Evolutionary conservation across 2,113 vertebrate genomes (phyloP).

Genomic region (Lathamus discolor): DNA sequence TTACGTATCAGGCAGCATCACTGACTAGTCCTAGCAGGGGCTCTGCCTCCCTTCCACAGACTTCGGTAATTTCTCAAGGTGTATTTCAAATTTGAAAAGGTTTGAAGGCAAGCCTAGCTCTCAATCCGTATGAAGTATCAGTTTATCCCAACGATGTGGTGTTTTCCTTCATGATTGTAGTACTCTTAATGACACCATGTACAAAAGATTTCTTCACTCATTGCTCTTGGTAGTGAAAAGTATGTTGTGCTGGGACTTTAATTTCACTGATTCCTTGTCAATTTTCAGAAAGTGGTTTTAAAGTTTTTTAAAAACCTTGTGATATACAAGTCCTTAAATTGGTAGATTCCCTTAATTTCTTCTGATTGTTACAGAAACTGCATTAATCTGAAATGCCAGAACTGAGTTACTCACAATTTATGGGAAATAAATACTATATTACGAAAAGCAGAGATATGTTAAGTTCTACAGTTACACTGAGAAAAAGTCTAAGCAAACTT

Average conservation of each 20-base stretch:
- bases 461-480: neutral
- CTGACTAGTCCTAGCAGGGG: neutral
- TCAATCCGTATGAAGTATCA: neutral
- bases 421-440: neutral
- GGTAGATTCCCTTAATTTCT: neutral
- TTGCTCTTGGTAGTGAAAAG: neutral
- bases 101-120: neutral
- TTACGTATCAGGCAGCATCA: neutral
- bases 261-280: neutral
- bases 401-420: neutral
- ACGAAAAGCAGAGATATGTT: neutral
- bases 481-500: neutral
- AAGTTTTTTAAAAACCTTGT: neutral
- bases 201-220: neutral
- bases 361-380: neutral
- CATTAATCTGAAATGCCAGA: neutral
- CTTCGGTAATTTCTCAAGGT: neutral
- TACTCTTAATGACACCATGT: neutral
- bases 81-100: neutral
- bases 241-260: neutral
- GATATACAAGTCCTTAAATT: neutral
- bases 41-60: neutral
- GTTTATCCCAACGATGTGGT: neutral
- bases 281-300: neutral
- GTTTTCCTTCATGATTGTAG: neutral